Evolutionary conservation across 2,113 vertebrate species (phyloP).

Genomic region (Chunga burmeisteri): DNA sequence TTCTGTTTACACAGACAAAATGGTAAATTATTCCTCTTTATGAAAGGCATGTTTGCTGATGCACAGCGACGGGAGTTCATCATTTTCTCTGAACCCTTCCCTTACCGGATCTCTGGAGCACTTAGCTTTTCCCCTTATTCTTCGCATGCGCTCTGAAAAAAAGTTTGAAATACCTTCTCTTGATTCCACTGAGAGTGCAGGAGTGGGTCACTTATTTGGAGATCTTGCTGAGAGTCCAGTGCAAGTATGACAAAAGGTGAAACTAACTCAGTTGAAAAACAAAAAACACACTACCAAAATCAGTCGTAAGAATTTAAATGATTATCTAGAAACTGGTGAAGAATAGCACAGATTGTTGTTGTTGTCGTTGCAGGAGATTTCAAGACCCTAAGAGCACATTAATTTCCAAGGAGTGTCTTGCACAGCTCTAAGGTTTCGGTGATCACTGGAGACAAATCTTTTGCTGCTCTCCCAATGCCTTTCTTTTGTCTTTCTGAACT

Average conservation of each 20-base stretch:
- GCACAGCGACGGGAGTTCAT: neutral
- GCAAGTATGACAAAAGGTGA: neutral
- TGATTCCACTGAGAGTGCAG: neutral
- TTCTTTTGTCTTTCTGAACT: neutral
- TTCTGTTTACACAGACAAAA: neutral
- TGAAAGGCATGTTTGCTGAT: neutral
- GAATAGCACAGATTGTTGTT: neutral
- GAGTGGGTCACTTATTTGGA: neutral
- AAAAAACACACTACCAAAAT: neutral
- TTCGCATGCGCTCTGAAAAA: neutral
- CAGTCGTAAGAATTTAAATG: neutral
- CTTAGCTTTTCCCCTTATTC: neutral
- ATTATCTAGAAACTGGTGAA: neutral
- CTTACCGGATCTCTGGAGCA: neutral
- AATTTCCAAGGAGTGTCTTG: neutral
- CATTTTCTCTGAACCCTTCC: neutral
- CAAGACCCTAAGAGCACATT: neutral
- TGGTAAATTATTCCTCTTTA: neutral
- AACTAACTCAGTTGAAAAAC: rapidly evolving
- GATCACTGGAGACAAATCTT: neutral
- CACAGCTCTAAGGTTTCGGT: neutral
- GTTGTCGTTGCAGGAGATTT: neutral
- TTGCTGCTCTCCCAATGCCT: neutral
- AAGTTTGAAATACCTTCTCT: neutral
- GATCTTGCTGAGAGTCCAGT: neutral